Evolutionary conservation across 2,888 invertebrate genomes (phyloP), one percentile per base, ranked within the genome.

Genomic region (Helicoverpa assulta): DNA sequence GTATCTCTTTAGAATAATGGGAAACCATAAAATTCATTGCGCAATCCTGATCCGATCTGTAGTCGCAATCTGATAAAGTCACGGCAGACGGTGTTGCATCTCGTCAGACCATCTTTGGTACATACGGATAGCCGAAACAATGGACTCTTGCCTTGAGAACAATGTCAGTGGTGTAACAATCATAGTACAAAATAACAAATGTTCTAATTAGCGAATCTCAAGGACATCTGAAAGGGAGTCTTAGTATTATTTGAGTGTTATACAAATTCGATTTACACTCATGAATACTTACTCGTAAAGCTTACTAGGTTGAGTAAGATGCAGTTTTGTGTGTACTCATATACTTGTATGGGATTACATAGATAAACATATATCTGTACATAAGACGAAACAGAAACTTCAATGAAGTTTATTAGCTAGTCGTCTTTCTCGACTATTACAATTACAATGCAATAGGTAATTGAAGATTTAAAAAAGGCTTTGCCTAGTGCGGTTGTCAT

Each of bases 51-150:
- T 82, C 53, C 58, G 59, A 72, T 82, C 76, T 69, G 40, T 73
- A 78, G 67, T 78, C 53, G 56, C 64, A 71, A 71, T 80, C 57
- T 61, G n/a, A 67, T 71, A 82, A 72, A 40, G 72, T 73, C 60
- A 52, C 62, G 66, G 59, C 69, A 70, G 66, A 56, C 62, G 43
- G 53, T 59, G 43, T 59, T 63, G 43, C 70, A 79, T 85, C 82
- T 76, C 58, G 51, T 56, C 64, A 58, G 74, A 63, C 50, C 76
- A 84, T 83, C 80, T 82, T 67, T 67, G 59, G 69, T 64, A 67
- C 73, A 73, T 61, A 78, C 63, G 73, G 59, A 77, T 78, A 69
- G n/a, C 69, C 76, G 43, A 80, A 85, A 88, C 87, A 87, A 88
- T 86, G 65, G 78, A 5, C 33, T 67, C 54, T 73, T 71, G 83